Evolutionary conservation across 2,113 vertebrate species (phyloP), one percentile per base, ranked within the genome.

Genomic region (Nannobrachium achirus): DNA sequence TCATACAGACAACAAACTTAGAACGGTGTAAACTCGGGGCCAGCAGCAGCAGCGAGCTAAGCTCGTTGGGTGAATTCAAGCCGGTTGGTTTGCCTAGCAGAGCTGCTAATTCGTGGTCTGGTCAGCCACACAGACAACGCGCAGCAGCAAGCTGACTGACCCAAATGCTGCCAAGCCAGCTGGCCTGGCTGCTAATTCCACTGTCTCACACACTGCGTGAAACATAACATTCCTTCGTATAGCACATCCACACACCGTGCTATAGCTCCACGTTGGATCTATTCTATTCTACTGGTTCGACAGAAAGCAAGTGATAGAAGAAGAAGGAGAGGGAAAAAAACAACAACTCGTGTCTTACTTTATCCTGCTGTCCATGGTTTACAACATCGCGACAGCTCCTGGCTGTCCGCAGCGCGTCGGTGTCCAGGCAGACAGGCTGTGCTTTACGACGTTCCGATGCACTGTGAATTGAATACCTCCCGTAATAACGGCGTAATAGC

Each of bases 351-450:
- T 8, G 65, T 74, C 94, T 95, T 93, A 96, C 95, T 93, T 95
- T 92, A 94, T 92, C 88, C 95, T 93, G 94, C 94, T 89, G 90
- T 96, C 95, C 95, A 96, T 96, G 92, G 85, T 92, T 78, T 89
- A 94, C 88, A 86, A 82, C 95, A 96, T 96, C 91, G 90, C 94
- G 92, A 86, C 92, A 78, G 89, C 81, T 88, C 84, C 49, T 73
- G 63, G 79, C 88, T 79, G 77, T 86, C 86, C 71, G 87, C 81
- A 67, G 84, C 64, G 78, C 69, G 64, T 71, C 85, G 64, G 56
- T 75, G 71, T 75, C 73, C 65, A 75, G 3, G 3, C 25, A 48
- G 52, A 56, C 75, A 50, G 56, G 56, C 46, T 63, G 25, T 73
- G 49, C 75, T 52, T 51, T 68, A 52, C 66, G 53, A 73, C 71